These are phyloP conservation scores for Camptogramma bilineatum DNA, from an alignment of 2,888 invertebrate species.

Conservation along the genomic window DNA sequence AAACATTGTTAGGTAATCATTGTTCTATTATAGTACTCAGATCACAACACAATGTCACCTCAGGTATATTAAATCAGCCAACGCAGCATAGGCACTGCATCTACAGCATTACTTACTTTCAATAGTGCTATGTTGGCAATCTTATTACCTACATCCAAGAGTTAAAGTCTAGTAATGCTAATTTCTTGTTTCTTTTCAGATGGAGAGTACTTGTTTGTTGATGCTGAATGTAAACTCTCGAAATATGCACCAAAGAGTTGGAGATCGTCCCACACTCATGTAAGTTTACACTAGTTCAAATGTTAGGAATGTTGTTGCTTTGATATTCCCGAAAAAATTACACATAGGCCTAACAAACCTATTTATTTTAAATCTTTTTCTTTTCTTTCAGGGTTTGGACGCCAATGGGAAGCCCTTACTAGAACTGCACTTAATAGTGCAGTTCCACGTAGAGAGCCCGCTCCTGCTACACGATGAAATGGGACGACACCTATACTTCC, in stretches of 20 bases:
- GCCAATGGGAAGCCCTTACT: conserved; percentile 95
- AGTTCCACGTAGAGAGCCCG: conserved; percentile 97
- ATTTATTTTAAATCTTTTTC: conserved; percentile 7
- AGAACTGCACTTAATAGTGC: conserved; percentile 95
- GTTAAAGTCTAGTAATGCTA: neutral
- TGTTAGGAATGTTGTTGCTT: neutral
- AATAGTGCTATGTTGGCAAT: conserved; percentile 22
- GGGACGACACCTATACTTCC: conserved; percentile 96
- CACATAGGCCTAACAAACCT: neutral
- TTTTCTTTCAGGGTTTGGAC: conserved; percentile 90
- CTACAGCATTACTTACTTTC: conserved; percentile 2
- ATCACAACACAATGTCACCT: conserved; percentile 49
- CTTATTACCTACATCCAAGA: neutral
- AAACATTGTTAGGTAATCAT: conserved; percentile 62
- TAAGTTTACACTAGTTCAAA: conserved; percentile 77
- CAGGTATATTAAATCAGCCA: conserved; percentile 33
- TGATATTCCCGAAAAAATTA: neutral
- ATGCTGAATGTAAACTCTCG: conserved; percentile 97
- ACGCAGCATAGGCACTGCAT: conserved; percentile 11
- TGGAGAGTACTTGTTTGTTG: conserved; percentile 98
- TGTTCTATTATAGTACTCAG: conserved; percentile 56
- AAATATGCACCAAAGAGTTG: conserved; percentile 98
- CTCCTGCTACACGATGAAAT: conserved; percentile 95
- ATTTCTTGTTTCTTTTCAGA: conserved; percentile 87
- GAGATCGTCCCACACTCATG: conserved; percentile 96